Conservation (phyloP, 2,113 vertebrate species). For the Artemisiospiza belli region DNA sequence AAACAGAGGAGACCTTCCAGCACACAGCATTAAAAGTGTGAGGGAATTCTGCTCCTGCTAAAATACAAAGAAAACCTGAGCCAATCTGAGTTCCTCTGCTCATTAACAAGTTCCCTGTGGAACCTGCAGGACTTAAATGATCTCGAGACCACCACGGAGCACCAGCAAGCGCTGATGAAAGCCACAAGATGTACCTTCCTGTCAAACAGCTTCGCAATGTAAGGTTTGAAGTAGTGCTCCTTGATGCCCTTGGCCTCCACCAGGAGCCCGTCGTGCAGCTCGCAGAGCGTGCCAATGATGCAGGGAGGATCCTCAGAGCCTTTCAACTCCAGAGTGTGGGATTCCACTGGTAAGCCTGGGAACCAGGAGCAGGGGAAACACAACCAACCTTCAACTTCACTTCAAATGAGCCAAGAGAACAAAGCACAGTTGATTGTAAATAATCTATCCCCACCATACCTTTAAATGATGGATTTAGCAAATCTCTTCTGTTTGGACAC, state of each 20-base stretch:
- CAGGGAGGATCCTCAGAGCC: slow-evolving; percentile 78
- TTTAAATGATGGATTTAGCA: slow-evolving; percentile 90
- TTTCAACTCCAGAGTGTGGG: slow-evolving; percentile 54
- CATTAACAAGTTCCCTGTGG: background rate
- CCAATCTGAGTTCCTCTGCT: background rate
- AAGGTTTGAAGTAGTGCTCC: slow-evolving; percentile 96
- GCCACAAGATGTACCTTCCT: slow-evolving; percentile 77
- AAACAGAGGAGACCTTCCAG: background rate
- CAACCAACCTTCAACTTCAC: background rate
- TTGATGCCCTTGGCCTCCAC: slow-evolving; percentile 98
- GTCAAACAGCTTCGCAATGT: slow-evolving; percentile 89
- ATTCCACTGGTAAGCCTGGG: slow-evolving; percentile 80
- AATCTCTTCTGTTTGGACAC: slow-evolving; percentile 88
- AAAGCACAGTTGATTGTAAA: background rate
- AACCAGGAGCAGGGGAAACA: background rate
- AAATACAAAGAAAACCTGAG: background rate
- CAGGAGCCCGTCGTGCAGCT: slow-evolving; percentile 91
- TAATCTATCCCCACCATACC: slow-evolving; percentile 71
- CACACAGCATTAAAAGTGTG: background rate
- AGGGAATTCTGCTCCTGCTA: background rate
- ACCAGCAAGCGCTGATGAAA: background rate
- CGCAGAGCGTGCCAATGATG: slow-evolving; percentile 87
- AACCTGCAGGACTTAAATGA: background rate
- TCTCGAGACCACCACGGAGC: accelerated
- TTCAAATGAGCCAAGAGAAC: background rate